These are phyloP conservation scores for Muscicapa comitata DNA, from an alignment of 2,797 vertebrate species.

Conservation along the genomic window DNA sequence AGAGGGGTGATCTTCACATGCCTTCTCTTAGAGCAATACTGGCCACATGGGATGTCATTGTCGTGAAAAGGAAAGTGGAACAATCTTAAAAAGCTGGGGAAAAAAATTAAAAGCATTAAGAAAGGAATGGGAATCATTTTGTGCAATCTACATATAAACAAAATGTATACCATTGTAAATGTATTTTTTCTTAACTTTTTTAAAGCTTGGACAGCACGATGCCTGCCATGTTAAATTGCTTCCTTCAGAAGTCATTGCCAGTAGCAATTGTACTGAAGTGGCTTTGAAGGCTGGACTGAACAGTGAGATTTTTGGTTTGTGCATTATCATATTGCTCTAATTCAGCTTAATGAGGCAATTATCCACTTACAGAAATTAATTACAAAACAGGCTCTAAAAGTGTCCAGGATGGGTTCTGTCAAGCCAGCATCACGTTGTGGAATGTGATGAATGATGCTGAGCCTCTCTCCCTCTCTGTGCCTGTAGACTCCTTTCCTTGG, in stretches of 20 bases:
- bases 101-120: not conserved
- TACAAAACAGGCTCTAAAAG: not conserved
- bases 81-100: not conserved
- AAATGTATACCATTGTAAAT: not conserved
- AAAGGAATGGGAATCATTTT: not conserved
- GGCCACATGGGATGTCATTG: not conserved
- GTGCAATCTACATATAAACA: not conserved
- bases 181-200: not conserved
- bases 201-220: not conserved
- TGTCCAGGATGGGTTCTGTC: not conserved
- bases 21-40: not conserved
- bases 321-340: not conserved
- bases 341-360: not conserved
- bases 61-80: not conserved
- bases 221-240: not conserved
- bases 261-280: not conserved
- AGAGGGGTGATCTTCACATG: accelerated
- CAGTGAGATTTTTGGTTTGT: not conserved
- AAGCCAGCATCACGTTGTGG: not conserved
- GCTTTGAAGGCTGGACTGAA: not conserved
- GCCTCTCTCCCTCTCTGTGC: not conserved
- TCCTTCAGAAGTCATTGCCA: not conserved
- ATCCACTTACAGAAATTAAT: slow-evolving; percentile 27
- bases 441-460: not conserved
- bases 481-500: not conserved